Conservation (phyloP, 2,888 invertebrate species). For the Drosophila conformis region DNA sequence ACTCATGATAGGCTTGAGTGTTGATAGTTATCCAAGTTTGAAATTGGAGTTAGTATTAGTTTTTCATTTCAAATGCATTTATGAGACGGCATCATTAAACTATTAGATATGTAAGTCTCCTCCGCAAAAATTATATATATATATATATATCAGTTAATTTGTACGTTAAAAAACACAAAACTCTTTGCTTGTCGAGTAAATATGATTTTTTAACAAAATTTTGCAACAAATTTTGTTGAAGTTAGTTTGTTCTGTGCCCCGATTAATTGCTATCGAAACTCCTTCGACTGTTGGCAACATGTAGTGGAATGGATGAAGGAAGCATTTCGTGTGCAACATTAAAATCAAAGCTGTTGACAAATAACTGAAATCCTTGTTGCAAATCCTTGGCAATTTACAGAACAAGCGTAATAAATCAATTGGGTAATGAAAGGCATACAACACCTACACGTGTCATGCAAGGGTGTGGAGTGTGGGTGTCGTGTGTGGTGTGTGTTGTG, state of each 20-base stretch:
- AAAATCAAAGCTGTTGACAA: conserved; percentile 79
- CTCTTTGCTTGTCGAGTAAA: not conserved
- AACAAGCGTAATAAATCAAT: conserved; percentile 79
- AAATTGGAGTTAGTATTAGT: not conserved
- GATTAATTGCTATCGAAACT: conserved; percentile 2
- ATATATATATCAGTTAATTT: too few species aligned
- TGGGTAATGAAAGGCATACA: conserved; percentile 67
- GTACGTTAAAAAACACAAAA: not conserved
- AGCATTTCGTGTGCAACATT: conserved; percentile 48
- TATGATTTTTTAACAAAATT: not conserved
- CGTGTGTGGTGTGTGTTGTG: not conserved
- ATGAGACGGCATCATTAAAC: not conserved
- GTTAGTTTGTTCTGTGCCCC: not conserved
- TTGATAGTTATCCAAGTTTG: not conserved
- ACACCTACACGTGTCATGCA: conserved; percentile 37
- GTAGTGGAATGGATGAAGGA: not conserved
- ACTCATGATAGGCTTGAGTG: not conserved
- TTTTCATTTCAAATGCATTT: not conserved
- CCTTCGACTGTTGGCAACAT: not conserved
- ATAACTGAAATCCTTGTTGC: conserved; percentile 71
- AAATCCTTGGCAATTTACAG: conserved; percentile 73
- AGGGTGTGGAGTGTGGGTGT: not conserved
- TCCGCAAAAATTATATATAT: too few species aligned
- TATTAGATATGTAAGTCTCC: too few species aligned
- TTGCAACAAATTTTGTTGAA: not conserved